Percentiles rank a stretch among this genome's conserved stretches.
phyloP scores from a whole-genome alignment of 1,140 invertebrate genomes.

The Bombus vancouverensis region DNA sequence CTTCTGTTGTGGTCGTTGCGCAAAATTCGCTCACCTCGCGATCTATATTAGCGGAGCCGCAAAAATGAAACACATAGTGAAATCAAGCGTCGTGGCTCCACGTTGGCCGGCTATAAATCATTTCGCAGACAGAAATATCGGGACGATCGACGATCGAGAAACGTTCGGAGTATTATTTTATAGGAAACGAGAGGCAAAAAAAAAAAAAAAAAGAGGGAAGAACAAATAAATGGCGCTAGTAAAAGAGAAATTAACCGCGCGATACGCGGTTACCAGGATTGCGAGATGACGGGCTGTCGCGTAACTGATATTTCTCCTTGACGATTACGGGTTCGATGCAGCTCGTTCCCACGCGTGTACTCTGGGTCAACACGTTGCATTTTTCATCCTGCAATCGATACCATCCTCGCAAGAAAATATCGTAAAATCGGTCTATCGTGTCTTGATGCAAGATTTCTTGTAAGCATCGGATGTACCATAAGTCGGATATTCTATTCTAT shows the following conservation, averaged over 20 bases:
- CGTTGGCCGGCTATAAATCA: background rate
- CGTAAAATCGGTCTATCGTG: background rate
- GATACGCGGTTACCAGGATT: constrained; percentile 30
- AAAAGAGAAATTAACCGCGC: constrained; percentile 26
- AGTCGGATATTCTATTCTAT: no score
- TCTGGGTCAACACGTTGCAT: background rate
- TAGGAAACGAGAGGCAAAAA: no score
- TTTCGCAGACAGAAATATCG: background rate
- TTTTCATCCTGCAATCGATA: constrained; percentile 19
- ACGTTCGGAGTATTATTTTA: background rate
- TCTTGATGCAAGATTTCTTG: background rate
- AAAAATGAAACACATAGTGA: background rate
- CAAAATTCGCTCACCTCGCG: background rate
- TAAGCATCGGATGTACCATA: background rate
- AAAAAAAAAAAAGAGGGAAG: background rate
- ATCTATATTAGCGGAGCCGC: background rate
- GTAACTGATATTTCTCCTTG: constrained; percentile 41
- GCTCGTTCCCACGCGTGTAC: constrained; percentile 29
- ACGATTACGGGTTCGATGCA: constrained; percentile 33
- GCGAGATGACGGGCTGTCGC: constrained; percentile 25
- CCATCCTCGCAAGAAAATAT: background rate
- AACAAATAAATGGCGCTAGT: constrained; percentile 8
- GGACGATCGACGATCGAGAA: no score
- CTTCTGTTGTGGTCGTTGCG: background rate
- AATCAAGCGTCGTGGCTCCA: background rate